Evolutionary conservation across 2,888 invertebrate genomes (phyloP), one percentile per base, ranked within the genome.

Genomic region (Apamea crenata): DNA sequence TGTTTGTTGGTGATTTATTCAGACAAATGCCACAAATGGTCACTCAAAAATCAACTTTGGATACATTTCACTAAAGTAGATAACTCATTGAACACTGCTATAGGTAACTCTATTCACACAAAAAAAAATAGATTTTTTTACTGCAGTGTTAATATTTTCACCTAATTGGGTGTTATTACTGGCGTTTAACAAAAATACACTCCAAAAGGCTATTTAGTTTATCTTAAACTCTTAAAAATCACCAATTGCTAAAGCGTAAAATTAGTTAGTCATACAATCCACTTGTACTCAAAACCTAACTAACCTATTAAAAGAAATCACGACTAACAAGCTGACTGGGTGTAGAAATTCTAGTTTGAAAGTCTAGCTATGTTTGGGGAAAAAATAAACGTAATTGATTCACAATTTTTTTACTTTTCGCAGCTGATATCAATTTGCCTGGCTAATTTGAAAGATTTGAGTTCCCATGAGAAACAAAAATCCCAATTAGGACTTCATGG

Each of bases 281-380:
- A 68, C 68, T 47, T 71, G 59, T n/a, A 69, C 40, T 61, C 18
- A 66, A 78, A 75, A 61, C 74, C 67, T 78, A 80, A 84, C 81
- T 67, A 80, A 85, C 80, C 82, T 68, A 77, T 82, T 81, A 75
- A 70, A 83, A 72, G 14, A 81, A 83, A 78, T 86, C 68, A 87
- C 53, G 32, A 76, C 59, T 79, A 76, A 87, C 76, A 59, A 84
- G 70, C 29, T 71, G 12, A 8, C 65, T 65, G 44, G n/a, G 78
- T 79, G 82, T 56, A 82, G 44, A 82, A 66, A 44, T 36, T 29
- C 21, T 74, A 72, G 63, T 63, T 74, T 75, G 68, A 73, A 74
- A 78, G 40, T 70, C 53, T 74, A 63, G 63, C 14, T n/a, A 36
- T 32, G 50, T 40, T 14, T 53, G 29, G 0, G n/a, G 1, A 61